A percentile compares a stretch with the other conserved stretches of the same genome.
These are phyloP conservation scores for Upupa epops DNA, from an alignment of 2,113 vertebrate species.

Conservation along the genomic window DNA sequence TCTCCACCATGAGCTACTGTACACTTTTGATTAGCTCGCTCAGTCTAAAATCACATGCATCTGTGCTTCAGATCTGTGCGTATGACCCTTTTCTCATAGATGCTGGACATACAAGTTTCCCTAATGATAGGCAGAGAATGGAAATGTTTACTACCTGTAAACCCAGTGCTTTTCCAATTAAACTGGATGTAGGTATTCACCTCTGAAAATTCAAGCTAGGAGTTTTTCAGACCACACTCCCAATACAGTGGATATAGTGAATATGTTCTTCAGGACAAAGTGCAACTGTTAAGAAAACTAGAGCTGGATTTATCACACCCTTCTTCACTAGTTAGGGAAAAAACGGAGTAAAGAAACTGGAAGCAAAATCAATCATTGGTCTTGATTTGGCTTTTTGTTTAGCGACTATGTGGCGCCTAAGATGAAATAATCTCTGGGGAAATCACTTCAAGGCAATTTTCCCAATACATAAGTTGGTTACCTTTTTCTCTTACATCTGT, in stretches of 20 bases:
- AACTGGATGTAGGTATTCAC: neutral
- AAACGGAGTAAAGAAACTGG: neutral
- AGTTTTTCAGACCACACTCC: neutral
- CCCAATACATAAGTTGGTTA: slow-evolving; percentile 1
- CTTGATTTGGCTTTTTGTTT: slow-evolving; percentile 35
- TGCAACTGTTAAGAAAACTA: neutral
- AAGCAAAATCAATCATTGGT: slow-evolving; percentile 50
- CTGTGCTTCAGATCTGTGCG: neutral
- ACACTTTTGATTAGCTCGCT: neutral
- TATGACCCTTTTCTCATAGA: neutral
- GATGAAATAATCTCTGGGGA: slow-evolving; percentile 26
- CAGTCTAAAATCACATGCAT: neutral
- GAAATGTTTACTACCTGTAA: neutral
- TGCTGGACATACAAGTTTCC: neutral
- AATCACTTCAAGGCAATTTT: slow-evolving; percentile 37
- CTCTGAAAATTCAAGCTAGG: neutral
- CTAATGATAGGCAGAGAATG: neutral
- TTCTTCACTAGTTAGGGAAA: slow-evolving; percentile 41
- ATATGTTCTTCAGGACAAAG: neutral
- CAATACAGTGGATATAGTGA: neutral
- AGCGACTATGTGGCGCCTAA: slow-evolving; percentile 29
- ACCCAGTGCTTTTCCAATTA: neutral
- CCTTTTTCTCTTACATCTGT: neutral
- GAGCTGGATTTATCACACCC: neutral
- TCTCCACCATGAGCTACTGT: neutral